Percentiles rank a stretch among this genome's conserved stretches.
Evolutionary conservation across 2,888 invertebrate species (phyloP).

Genomic region (Lordiphosa fenestrarum): DNA sequence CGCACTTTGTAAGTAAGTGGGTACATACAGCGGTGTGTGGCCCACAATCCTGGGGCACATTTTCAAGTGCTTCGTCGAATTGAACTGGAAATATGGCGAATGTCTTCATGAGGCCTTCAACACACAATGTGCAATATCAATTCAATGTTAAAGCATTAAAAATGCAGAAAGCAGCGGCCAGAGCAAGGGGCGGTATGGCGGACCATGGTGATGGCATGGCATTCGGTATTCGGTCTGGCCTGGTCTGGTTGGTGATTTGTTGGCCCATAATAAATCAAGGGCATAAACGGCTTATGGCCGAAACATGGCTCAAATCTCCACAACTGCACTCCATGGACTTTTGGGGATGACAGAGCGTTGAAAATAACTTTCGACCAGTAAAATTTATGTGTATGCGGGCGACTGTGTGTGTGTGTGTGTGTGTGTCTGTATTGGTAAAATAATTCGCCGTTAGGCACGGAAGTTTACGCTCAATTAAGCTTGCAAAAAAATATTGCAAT

Average conservation of each 20-base stretch:
- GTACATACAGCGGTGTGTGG: conserved; percentile 4
- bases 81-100: conserved; percentile 21
- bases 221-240: conserved; percentile 2
- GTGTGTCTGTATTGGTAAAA: conserved; percentile 30
- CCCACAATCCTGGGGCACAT: conserved; percentile 5
- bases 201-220: no score
- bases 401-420: background rate
- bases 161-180: conserved; percentile 10
- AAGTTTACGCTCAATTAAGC: conserved; percentile 55
- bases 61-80: conserved; percentile 22
- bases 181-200: background rate
- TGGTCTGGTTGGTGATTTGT: conserved; percentile 47
- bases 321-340: conserved; percentile 10
- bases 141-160: conserved; percentile 19
- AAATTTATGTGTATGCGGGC: conserved; percentile 28
- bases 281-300: conserved; percentile 60
- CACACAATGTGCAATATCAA: conserved; percentile 24
- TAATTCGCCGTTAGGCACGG: conserved; percentile 44
- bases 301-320: conserved; percentile 7
- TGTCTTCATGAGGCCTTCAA: conserved; percentile 3
- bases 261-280: conserved; percentile 58
- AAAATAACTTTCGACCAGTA: conserved; percentile 38
- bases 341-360: conserved; percentile 21
- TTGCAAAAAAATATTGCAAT: conserved; percentile 20
- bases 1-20: background rate